Base-by-base conservation (phyloP, 2,888 invertebrate genomes). In the Stenichneumon culpator region DNA sequence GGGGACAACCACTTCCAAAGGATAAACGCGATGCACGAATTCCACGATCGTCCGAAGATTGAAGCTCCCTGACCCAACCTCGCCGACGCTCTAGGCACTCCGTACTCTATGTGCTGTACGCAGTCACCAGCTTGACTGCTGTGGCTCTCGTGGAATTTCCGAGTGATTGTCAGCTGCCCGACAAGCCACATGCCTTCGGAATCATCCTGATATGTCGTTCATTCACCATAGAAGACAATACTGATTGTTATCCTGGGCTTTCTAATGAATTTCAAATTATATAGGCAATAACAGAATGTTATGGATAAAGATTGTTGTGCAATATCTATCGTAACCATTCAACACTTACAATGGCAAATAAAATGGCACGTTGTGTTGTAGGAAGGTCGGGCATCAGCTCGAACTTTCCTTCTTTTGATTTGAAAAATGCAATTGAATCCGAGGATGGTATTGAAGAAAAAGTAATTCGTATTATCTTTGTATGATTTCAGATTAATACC, bases 1-100 rank as follows among this genome's bases (percentile, higher is more conserved):
- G 79, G n/a, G 69, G 28, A 74, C 52, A 47, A 70, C 57, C 70
- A 63, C 79, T 70, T 82, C 74, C 82, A 84, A 82, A 70, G 84
- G 84, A 79, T 79, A 75, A 84, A 75, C 82, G 79, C 74, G 65
- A 78, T 78, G 81, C 78, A 65, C 74, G 39, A 84, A 84, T 84
- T 84, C 84, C 84, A 75, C 81, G 84, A 82, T 84, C 44, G 77
- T 60, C 57, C 65, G 84, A 84, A 84, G 78, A 84, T 84, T 79
- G 84, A 82, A 82, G 82, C 70, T 63, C 63, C 32, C 63, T 54
- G 39, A 67, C 44, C 16, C 28, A 6, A 79, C 65, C 54, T 67
- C 74, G 50, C 54, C 47, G 16, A 63, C 79, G 74, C 81, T 79
- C 81, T 47, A 65, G 74, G 73, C 70, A 69, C 73, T 74, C 73